These are phyloP conservation scores for Passerculus sandwichensis DNA, from an alignment of 2,797 vertebrate species.

Conservation along the genomic window DNA sequence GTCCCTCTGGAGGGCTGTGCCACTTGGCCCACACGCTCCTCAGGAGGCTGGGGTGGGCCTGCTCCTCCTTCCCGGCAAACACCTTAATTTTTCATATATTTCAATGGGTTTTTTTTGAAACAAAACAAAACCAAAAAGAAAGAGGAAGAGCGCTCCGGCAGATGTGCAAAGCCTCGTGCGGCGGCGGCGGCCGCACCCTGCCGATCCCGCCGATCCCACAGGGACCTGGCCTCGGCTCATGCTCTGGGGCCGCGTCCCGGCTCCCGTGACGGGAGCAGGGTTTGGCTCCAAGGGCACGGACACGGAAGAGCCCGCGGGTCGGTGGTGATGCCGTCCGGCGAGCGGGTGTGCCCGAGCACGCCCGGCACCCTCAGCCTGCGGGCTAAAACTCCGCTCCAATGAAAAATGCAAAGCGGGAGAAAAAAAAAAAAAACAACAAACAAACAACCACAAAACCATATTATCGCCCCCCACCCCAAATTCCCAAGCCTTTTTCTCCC, in stretches of 20 bases:
- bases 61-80: not conserved
- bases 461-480: accelerated
- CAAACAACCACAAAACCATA: no score
- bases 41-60: not conserved
- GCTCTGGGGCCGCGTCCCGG: not conserved
- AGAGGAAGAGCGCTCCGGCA: not conserved
- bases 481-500: not conserved
- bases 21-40: not conserved
- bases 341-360: not conserved
- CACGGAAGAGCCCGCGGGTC: not conserved
- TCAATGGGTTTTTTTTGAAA: not conserved
- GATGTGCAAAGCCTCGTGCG: not conserved
- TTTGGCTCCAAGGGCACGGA: not conserved
- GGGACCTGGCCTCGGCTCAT: not conserved
- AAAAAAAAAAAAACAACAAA: no score
- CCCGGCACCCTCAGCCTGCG: accelerated
- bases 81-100: not conserved
- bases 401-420: not conserved
- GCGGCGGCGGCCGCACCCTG: not conserved
- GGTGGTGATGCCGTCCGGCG: accelerated
- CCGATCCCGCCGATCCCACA: accelerated
- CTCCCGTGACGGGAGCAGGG: not conserved
- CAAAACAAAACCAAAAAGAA: not conserved
- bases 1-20: not conserved
- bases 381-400: not conserved